Conservation (phyloP, 2,797 vertebrate genomes). For the Sebastes minor region DNA sequence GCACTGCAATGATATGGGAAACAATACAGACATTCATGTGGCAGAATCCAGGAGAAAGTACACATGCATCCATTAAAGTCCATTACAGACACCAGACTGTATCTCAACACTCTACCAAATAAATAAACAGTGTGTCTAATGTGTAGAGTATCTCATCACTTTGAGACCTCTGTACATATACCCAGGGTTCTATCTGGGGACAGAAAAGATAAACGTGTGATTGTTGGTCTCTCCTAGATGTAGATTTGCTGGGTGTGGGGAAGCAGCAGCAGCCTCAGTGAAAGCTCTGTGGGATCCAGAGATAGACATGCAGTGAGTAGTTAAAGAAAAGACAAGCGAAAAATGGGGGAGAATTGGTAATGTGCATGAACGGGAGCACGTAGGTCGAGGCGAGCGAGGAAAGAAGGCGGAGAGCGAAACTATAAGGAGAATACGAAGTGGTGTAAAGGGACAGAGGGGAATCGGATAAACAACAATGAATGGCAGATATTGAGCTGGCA, state of each 20-base stretch:
- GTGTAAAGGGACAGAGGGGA: constrained; percentile 38
- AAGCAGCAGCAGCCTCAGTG: constrained; percentile 21
- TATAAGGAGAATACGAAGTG: constrained; percentile 33
- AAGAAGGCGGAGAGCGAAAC: constrained; percentile 16
- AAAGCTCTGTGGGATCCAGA: constrained; percentile 14
- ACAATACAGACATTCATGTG: background rate
- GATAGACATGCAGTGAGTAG: background rate
- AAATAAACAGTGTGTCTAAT: constrained; percentile 13
- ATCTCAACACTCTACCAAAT: background rate
- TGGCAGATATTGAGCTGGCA: constrained; percentile 58
- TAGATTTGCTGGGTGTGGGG: constrained; percentile 3
- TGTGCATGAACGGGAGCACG: constrained; percentile 1
- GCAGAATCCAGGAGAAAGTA: background rate
- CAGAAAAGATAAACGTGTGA: constrained; percentile 24
- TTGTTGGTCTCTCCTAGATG: constrained; percentile 16
- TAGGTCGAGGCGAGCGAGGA: constrained; percentile 1
- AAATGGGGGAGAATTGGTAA: constrained; percentile 10
- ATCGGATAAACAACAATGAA: constrained; percentile 50
- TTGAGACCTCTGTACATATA: background rate
- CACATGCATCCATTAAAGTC: background rate
- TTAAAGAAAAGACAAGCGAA: constrained; percentile 1
- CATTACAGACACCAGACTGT: background rate
- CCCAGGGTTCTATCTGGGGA: constrained; percentile 12
- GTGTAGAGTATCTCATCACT: constrained; percentile 4
- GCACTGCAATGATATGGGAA: background rate